Evolutionary conservation across 2,113 vertebrate species (phyloP), one percentile per base, ranked within the genome.

Genomic region (Morone chrysops): DNA sequence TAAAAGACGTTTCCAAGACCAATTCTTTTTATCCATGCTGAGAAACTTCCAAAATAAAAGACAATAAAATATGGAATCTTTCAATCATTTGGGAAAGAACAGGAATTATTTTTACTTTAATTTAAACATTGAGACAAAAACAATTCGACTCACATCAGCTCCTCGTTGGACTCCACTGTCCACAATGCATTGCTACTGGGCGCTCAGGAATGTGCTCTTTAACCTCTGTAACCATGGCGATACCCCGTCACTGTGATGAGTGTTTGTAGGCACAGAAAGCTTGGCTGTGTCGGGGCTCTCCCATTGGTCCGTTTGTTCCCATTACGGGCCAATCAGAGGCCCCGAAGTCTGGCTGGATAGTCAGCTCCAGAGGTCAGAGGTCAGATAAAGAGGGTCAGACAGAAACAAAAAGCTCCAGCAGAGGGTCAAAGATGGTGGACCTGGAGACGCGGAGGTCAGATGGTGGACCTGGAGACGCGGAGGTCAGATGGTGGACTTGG

Each of bases 171-270:
- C 77, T 80, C 61, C 38, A 2, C 38, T 81, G 80, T 81, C 85
- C 83, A 86, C 48, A 70, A 88, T 84, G 75, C 87, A 62, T 16
- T 72, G 83, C 69, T 76, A 54, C 82, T 31, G 54, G 51, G 51
- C 10, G 11, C 47, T 81, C 80, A 54, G 74, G 87, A 90, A 86
- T 92, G 90, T 92, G 84, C 89, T 89, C 87, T 80, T 78, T 80
- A 88, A 77, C 74, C 82, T 89, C 87, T 80, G 78, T 80, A 88
- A 80, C 74, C 82, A 61, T 66, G 74, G 76, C 14, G 0, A 85
- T 10, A 1, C 43, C 75, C 38, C 57, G 38, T 31, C 48, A 47
- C 74, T 31, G 60, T 66, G 45, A 76, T 56, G 11, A 67, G 73
- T 12, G 12, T 70, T 8, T 25, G 40, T 78, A 87, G 83, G 78